Evolutionary conservation across 1,140 invertebrate species (phyloP), one percentile per base, ranked within the genome.

Genomic region (Lerema accius): DNA sequence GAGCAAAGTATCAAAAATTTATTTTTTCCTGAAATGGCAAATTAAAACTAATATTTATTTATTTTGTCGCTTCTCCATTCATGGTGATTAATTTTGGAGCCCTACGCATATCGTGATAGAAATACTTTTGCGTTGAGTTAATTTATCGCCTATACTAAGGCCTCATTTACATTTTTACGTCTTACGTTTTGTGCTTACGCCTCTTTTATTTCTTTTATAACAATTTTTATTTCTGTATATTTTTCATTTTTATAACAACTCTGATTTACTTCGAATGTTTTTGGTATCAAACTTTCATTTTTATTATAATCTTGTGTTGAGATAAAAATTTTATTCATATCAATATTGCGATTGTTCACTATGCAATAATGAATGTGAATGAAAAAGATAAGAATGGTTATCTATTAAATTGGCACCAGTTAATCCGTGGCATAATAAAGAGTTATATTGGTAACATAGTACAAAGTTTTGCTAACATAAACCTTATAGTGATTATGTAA

Each of bases 51-150:
- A 39, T 58, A 51, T n/a, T n/a, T n/a, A 48, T 40, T 51, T 16
- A 19, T n/a, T 48, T 26, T 23, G 17, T 26, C 19, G 23, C 19
- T 23, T 26, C 11, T 23, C 10, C 45, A 13, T 11, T 32, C 14
- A 19, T 1, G 16, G 16, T 51, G 32, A 5, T n/a, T 11, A 4
- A 11, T 11, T 16, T n/a, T 10, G 0, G 4, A 16, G 28, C 7
- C 1, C 32, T 51, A 1, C 32, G 15, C 19, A 51, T 39, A 39
- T 39, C 32, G 49, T 19, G 26, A 50, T 39, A 39, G 49, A 23
- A 51, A 51, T 37, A 19, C 16, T 51, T 51, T 51, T 51, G 35
- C 32, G 49, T 16, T 50, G 26, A 51, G 37, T 51, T 51, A 51
- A 51, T 51, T 37, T 39, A 51, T 51, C 15, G 32, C 32, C 15